phyloP scores from a whole-genome alignment of 2,113 vertebrate genomes.

The Sceloporus tristichus region DNA sequence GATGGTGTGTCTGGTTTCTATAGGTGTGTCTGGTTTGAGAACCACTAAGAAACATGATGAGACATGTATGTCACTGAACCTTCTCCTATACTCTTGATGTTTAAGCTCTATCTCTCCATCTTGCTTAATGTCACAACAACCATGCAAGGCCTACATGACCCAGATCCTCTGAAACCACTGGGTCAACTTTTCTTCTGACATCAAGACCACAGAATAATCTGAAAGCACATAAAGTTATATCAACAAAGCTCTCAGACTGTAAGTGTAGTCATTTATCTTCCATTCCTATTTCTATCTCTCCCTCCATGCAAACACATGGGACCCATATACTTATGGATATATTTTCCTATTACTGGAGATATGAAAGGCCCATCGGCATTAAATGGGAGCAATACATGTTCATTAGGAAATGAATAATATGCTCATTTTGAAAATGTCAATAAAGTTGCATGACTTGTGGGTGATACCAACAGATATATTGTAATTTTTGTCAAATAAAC shows the following conservation, averaged over 20 bases:
- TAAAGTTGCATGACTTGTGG: neutral
- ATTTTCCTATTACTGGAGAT: neutral
- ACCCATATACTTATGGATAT: neutral
- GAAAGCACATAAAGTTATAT: neutral
- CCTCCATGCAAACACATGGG: neutral
- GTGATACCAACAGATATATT: slow-evolving; percentile 28
- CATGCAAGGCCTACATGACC: neutral
- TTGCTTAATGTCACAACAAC: neutral
- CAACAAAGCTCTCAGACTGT: neutral
- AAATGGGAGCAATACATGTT: slow-evolving; percentile 9
- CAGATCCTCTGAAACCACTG: neutral
- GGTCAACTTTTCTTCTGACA: neutral
- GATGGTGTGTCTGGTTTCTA: no score
- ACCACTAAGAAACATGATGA: no score
- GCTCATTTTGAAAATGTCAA: neutral
- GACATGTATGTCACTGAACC: neutral
- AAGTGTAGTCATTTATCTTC: neutral
- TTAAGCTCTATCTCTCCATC: neutral
- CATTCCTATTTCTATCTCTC: neutral
- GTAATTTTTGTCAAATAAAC: slow-evolving; percentile 26
- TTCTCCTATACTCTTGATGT: neutral
- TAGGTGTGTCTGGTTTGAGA: no score
- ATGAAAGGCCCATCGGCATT: neutral
- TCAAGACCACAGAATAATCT: neutral
- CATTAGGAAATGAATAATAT: neutral